Base-by-base conservation (phyloP, 1,140 invertebrate genomes). In the Drosophila chauvacae region DNA sequence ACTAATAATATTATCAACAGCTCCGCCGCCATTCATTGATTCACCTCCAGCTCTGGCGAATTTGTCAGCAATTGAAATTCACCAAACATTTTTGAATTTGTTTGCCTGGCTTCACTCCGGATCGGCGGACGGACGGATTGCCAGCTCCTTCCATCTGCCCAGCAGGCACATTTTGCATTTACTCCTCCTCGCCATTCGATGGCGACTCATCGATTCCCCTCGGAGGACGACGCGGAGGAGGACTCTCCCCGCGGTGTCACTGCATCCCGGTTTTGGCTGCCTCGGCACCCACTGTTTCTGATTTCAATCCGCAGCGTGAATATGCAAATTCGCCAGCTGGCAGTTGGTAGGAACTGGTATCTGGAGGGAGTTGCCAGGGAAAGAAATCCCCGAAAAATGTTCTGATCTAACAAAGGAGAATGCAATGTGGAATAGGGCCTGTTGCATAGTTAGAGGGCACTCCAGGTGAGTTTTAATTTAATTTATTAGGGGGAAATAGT, bases 11-110 rank as follows among this genome's bases (percentile, higher is more conserved):
- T 88, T 87, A 88, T 87, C 84, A 87, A 77, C 84, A 74, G 60
- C 48, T 10, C 37, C 26, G 44, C 45, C 60, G 51, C 41, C 56
- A 75, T 75, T 74, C 50, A 75, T 61, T 62, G 71, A 73, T 53
- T 74, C 68, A 53, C 39, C 45, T 58, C 37, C 66, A 20, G 16
- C 59, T 66, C 66, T 61, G 41, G 56, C 86, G 76, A 77, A 90
- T 90, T 90, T 90, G 85, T 90, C 85, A 90, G 85, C 85, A 90
- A 88, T 90, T 90, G 85, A 88, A 88, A 88, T 88, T 88, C 85
- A 88, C 61, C 85, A 90, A 90, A 90, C 85, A 90, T 90, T 90
- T 88, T 85, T 85, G 85, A 90, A 85, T 90, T 90, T 90, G 85
- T 90, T 90, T 90, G 84, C 72, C 77, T 83, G 83, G 78, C 81